Percentiles rank a stretch among this genome's conserved stretches.
phyloP scores from a whole-genome alignment of 2,113 vertebrate species.

The Centrocercus urophasianus region DNA sequence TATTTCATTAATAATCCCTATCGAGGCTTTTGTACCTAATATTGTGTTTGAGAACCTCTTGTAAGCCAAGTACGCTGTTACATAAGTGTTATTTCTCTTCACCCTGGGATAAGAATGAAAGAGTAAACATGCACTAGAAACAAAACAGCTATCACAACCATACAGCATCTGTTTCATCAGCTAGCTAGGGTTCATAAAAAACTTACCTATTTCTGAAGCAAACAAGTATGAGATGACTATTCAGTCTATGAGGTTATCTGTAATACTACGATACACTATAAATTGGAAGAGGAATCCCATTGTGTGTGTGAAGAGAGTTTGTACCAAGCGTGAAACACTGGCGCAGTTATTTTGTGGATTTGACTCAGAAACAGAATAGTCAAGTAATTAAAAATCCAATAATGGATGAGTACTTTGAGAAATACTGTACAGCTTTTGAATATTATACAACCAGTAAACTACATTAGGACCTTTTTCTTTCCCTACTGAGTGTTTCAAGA shows the following conservation, averaged over 20 bases:
- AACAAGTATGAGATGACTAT: slow-evolving; percentile 78
- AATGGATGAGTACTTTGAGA: slow-evolving; percentile 64
- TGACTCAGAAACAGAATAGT: slow-evolving; percentile 74
- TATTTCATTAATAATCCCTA: slow-evolving; percentile 54
- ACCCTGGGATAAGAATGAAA: slow-evolving; percentile 71
- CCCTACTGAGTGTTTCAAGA: slow-evolving; percentile 53
- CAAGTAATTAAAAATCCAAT: slow-evolving; percentile 81
- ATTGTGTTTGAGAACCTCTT: slow-evolving; percentile 47
- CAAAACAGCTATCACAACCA: slow-evolving; percentile 60
- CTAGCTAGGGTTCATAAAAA: slow-evolving; percentile 71
- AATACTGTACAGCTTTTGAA: slow-evolving; percentile 70
- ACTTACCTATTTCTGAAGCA: slow-evolving; percentile 65
- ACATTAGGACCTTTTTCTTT: slow-evolving; percentile 55
- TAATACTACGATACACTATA: slow-evolving; percentile 55
- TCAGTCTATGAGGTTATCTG: slow-evolving; percentile 68
- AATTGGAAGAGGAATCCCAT: slow-evolving; percentile 74
- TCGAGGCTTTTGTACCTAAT: slow-evolving; percentile 52
- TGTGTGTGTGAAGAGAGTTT: slow-evolving; percentile 65
- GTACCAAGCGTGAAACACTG: slow-evolving; percentile 54
- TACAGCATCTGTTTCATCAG: slow-evolving; percentile 65
- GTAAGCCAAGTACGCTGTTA: slow-evolving; percentile 71
- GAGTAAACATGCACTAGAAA: slow-evolving; percentile 74
- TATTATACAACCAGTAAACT: slow-evolving; percentile 63
- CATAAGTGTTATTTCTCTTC: slow-evolving; percentile 59
- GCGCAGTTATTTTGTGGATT: slow-evolving; percentile 62